Conservation (phyloP, 1,140 invertebrate genomes). For the Gonatopus flavifemur region DNA sequence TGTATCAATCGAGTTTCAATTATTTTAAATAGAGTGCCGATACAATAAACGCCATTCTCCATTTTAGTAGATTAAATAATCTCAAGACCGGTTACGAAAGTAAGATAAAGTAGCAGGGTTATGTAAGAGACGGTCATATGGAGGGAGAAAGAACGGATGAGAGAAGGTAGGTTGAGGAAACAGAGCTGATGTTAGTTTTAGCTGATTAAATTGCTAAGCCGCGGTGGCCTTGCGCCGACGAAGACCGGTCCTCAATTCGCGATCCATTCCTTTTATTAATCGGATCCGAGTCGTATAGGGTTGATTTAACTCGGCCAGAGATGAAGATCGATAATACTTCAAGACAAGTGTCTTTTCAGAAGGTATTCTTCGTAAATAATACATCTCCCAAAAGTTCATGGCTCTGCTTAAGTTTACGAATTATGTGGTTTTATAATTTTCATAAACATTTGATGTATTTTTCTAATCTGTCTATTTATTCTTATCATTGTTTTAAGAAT, state of each 20-base stretch:
- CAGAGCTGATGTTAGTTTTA: constrained; percentile 56
- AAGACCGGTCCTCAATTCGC: constrained; percentile 49
- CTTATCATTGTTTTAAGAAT: too few species aligned
- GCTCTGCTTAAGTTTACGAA: too few species aligned
- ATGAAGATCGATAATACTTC: too few species aligned
- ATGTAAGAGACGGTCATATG: not conserved
- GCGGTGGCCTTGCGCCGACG: constrained; percentile 47
- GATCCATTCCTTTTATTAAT: constrained; percentile 57
- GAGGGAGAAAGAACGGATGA: constrained; percentile 33
- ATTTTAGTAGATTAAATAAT: constrained; percentile 59
- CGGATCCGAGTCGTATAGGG: constrained; percentile 34
- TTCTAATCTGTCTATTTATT: too few species aligned
- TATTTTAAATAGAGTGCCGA: too few species aligned
- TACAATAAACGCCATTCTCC: constrained; percentile 41
- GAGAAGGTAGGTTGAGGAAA: constrained; percentile 34
- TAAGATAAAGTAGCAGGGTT: constrained; percentile 32
- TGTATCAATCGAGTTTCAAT: too few species aligned
- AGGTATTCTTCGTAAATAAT: too few species aligned
- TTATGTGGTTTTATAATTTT: too few species aligned
- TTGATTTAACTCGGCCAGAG: too few species aligned
- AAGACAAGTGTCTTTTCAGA: too few species aligned
- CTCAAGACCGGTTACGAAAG: constrained; percentile 44
- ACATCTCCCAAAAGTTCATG: too few species aligned
- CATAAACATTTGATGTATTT: too few species aligned
- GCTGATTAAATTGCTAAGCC: constrained; percentile 60